A percentile compares a stretch with the other conserved stretches of the same genome.
These are phyloP conservation scores for Oncorhynchus keta DNA, from an alignment of 2,113 vertebrate species.

Conservation along the genomic window DNA sequence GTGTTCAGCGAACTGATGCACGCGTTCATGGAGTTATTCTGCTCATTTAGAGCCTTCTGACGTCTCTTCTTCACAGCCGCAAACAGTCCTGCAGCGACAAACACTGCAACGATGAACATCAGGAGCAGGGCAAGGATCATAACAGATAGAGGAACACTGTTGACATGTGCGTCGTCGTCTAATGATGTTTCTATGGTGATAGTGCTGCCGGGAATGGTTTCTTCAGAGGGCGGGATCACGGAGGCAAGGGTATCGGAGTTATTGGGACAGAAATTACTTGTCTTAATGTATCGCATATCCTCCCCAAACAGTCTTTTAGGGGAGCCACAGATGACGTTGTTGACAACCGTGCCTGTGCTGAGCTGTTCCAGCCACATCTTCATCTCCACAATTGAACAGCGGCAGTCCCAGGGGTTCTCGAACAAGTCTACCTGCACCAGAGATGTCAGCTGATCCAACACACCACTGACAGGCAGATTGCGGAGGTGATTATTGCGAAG, in stretches of 20 bases:
- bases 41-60: constrained; percentile 85
- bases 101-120: constrained; percentile 92
- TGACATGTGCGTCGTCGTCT: constrained; percentile 73
- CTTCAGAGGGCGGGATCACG: constrained; percentile 83
- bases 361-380: constrained; percentile 94
- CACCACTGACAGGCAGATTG: constrained; percentile 84
- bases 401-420: constrained; percentile 98
- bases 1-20: constrained; percentile 93
- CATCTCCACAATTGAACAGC: constrained; percentile 87
- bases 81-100: constrained; percentile 90
- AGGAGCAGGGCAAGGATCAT: constrained; percentile 91
- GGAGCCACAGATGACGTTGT: constrained; percentile 91
- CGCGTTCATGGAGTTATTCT: constrained; percentile 86
- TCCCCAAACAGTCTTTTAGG: constrained; percentile 88
- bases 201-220: constrained; percentile 79
- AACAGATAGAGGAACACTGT: constrained; percentile 88
- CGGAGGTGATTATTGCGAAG: constrained; percentile 91
- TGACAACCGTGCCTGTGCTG: constrained; percentile 87
- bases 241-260: constrained; percentile 84
- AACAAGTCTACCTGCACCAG: constrained; percentile 95
- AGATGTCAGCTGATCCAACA: constrained; percentile 87
- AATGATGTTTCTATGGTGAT: constrained; percentile 81
- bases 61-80: constrained; percentile 88
- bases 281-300: constrained; percentile 86
- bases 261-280: constrained; percentile 88